Evolutionary conservation across 2,113 vertebrate genomes (phyloP).

Genomic region (Rousettus leschenaultii): DNA sequence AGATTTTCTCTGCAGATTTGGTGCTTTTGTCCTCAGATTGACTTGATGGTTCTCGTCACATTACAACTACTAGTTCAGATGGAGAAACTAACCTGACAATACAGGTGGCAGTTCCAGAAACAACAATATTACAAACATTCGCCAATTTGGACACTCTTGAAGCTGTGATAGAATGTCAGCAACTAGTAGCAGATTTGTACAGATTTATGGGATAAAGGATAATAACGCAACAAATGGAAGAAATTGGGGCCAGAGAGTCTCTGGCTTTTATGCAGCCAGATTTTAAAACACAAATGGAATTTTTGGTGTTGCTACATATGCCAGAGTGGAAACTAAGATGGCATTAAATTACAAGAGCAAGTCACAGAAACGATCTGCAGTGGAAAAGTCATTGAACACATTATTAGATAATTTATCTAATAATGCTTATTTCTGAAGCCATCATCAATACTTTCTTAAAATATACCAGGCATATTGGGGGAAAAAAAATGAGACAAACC

Average conservation of each 20-base stretch:
- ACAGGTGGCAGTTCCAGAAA: too few relatives aligned
- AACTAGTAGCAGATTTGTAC: too few relatives aligned
- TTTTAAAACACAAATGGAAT: too few relatives aligned
- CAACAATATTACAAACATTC: too few relatives aligned
- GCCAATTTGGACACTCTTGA: too few relatives aligned
- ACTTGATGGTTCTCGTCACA: too few relatives aligned
- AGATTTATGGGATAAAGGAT: neutral
- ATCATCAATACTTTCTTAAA: constrained; percentile 96
- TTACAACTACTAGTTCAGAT: too few relatives aligned
- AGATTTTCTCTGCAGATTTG: too few relatives aligned
- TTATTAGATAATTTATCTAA: constrained; percentile 96
- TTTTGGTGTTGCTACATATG: constrained; percentile 94
- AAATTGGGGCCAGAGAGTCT: neutral
- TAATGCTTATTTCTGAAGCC: constrained; percentile 94
- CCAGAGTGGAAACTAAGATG: constrained; percentile 99
- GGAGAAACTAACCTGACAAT: too few relatives aligned
- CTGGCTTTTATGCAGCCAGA: too few relatives aligned
- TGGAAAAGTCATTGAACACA: constrained; percentile 98
- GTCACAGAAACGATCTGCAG: constrained; percentile 97
- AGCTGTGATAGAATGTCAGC: too few relatives aligned
- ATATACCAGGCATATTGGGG: constrained; percentile 95
- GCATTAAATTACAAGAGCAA: constrained; percentile 99
- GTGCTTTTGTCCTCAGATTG: too few relatives aligned
- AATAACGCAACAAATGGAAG: neutral
- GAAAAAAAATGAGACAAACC: constrained; percentile 92